Evolutionary conservation across 1,140 invertebrate genomes (phyloP).

Genomic region (Drosophila sproati): DNA sequence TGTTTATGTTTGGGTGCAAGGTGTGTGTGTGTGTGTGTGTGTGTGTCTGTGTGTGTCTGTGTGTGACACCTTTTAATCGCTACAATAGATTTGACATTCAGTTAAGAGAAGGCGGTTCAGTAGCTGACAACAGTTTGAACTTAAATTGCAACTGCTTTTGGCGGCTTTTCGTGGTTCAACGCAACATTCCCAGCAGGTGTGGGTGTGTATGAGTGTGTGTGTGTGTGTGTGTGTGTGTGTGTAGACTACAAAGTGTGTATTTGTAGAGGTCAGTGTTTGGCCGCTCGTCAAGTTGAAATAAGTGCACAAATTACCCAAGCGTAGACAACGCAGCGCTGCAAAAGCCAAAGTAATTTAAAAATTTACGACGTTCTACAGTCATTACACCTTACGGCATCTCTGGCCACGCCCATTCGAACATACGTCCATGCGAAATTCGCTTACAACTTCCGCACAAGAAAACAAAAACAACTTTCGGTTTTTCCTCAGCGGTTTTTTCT

Average conservation of each 20-base stretch:
- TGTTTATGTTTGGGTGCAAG: conserved; percentile 1
- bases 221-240: not conserved
- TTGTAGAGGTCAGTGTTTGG: conserved; percentile 9
- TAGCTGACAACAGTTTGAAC: not conserved
- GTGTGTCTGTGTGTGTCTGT: conserved; percentile 10
- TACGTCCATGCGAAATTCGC: conserved; percentile 75
- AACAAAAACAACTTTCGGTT: conserved; percentile 41
- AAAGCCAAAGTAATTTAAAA: conserved; percentile 74
- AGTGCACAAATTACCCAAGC: conserved; percentile 64
- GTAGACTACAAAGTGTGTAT: not conserved
- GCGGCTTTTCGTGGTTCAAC: conserved; percentile 62
- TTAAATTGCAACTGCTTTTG: conserved; percentile 31
- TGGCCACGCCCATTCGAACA: conserved; percentile 54
- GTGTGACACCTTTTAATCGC: conserved; percentile 57
- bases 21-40: conserved; percentile 4
- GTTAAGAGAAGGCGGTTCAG: conserved; percentile 55
- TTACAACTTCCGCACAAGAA: conserved; percentile 64
- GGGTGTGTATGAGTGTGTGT: conserved; percentile 3
- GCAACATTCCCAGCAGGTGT: conserved; percentile 70
- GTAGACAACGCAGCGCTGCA: conserved; percentile 52
- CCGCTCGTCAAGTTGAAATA: conserved; percentile 12
- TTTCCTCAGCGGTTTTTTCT: conserved; percentile 8
- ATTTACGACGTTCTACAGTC: conserved; percentile 81
- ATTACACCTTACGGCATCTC: conserved; percentile 72
- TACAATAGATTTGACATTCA: conserved; percentile 81